Base-by-base conservation (phyloP, 1,140 invertebrate species). In the Saccostrea glomerata region DNA sequence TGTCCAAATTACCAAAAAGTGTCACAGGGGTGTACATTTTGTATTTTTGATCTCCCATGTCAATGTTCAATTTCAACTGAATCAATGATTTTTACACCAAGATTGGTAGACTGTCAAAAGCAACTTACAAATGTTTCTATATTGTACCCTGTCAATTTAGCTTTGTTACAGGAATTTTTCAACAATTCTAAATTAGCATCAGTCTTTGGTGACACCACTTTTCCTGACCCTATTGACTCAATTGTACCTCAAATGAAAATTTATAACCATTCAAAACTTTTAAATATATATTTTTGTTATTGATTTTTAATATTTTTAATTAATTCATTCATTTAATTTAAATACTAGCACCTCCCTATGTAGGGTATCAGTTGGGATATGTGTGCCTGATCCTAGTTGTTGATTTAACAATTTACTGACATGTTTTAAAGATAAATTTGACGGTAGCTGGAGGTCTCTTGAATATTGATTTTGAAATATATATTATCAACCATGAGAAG, bases 141-240 rank as follows among this genome's bases (percentile, higher is more conserved):
- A 23, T 17, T 58, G 11, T 82, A 86, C 23, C 88, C 88, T 58
- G 73, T 84, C 11, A 89, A 89, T 86, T 40, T 89, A 17, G 85
- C 88, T 40, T 60, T 86, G 15, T 20, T 89, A 84, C 70, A 77
- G 56, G 77, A 89, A 60, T 86, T 89, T 70, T 89, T 89, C 54
- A 73, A 86, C 84, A 17, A 86, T 4, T 66, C 30, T 11, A 82
- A 84, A 84, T 47, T 89, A 23, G n/a, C 17, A 23, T 40, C 54
- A 56, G 70, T 84, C 9, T 73, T 84, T 55, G 88, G 58, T 17
- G 85, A 89, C 40, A 89, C 77, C 6, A 54, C 77, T 20, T 89
- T 84, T 73, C 77, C 30, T 47, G 20, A 36, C 56, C 56, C 85
- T 40, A 82, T 86, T 36, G 2, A 58, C 63, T 20, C 86, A 17